Conservation (phyloP, 2,797 vertebrate species). For the Eulemur albifrons region DNA sequence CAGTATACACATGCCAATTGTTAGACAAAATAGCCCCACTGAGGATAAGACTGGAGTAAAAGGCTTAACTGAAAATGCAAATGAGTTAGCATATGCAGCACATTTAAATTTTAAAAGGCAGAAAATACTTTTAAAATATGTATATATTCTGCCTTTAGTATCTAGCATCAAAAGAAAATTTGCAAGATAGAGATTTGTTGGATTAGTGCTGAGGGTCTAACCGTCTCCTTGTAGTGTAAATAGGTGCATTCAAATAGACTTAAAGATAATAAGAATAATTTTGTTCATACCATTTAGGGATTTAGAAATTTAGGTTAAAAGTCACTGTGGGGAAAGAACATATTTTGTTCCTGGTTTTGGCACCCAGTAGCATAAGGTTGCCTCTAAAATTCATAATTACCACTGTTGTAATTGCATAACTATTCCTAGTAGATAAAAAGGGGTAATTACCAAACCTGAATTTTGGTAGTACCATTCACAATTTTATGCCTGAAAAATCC, state of each 20-base stretch:
- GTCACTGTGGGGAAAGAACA: background rate
- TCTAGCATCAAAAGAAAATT: background rate
- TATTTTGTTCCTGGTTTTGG: conserved; percentile 8
- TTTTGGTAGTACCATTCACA: background rate
- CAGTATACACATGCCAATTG: background rate
- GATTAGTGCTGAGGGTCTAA: background rate
- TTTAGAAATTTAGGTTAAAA: background rate
- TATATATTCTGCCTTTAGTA: background rate
- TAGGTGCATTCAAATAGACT: background rate
- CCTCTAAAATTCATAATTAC: conserved; percentile 36
- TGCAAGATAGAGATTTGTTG: background rate
- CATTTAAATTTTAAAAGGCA: conserved; percentile 1
- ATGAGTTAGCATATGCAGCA: background rate
- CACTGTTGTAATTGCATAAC: background rate
- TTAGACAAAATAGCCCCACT: background rate
- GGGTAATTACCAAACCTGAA: background rate
- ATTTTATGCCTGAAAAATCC: conserved; percentile 21
- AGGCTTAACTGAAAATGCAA: background rate
- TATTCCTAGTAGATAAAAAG: background rate
- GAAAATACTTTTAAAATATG: background rate
- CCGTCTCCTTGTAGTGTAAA: background rate
- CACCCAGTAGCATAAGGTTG: background rate
- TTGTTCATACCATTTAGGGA: background rate
- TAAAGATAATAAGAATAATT: background rate
- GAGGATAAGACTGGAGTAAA: background rate